Base-by-base conservation (phyloP, 2,888 invertebrate genomes). In the Rotaria magnacalcarata region DNA sequence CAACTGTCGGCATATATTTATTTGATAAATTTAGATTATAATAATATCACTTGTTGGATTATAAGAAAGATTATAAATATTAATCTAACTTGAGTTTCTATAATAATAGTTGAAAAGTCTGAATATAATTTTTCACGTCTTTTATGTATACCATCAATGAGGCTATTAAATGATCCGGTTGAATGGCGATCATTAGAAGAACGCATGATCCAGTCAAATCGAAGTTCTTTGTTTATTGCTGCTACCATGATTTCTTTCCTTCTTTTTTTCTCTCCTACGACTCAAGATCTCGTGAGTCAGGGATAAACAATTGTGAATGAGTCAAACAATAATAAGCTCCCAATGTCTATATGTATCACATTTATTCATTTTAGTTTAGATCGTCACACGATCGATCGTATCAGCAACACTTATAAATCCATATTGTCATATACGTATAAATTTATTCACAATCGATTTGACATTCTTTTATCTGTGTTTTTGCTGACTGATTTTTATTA, bases 101-200 rank as follows among this genome's bases (percentile, higher is more conserved):
- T 27, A 27, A 67, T 67, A 67, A 3, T 11, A 34, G 2, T 34
- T 34, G 2, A 34, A 11, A 67, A 67, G 14, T 34, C 10, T 60
- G 16, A 67, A 1, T 14, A 67, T 14, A 67, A 27, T 67, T 34
- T 16, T 67, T 67, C 34, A 3, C 4, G 34, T 16, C 34, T 41
- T 67, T 67, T 16, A 41, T 67, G 1, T 34, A 67, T 67, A 34
- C 34, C 34, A 67, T 67, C 34, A 67, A 67, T 67, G 67, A 67
- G 67, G 67, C 34, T 67, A 67, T 67, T 34, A 67, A 67, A 27
- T 67, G 67, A 14, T 67, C 34, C 19, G 34, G 34, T 67, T 67
- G 34, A 67, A 67, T 67, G 67, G 67, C 67, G 67, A 67, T 34
- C 67, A 67, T 67, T 41, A 67, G 67, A 27, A 27, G 67, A 67